Base-by-base conservation (phyloP, 2,797 vertebrate species). In the Coracias cyanogaster region DNA sequence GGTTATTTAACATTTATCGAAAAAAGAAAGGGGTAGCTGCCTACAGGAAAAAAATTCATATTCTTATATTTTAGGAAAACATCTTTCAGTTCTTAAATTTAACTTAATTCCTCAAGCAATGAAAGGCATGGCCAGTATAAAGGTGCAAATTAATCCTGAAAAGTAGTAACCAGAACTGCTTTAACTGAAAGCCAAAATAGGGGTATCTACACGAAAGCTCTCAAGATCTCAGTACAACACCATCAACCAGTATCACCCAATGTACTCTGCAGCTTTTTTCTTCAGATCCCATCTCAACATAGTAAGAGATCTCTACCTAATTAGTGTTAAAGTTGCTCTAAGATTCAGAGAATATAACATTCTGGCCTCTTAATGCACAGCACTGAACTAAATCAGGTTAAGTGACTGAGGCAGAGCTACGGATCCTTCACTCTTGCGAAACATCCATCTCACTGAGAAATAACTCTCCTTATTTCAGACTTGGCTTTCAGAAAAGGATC, bases 161-260 rank as follows among this genome's bases (percentile, higher is more conserved):
- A 72, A 65, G 15, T 1, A 8, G 60, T 25, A 49, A 77, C 10
- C 14, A 51, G 37, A 65, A 54, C 9, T 1, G 5, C 17, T 52
- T 66, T 37, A 89, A 65, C 55, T 57, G 60, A 29, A 35, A 43
- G 41, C 16, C 55, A 55, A 4, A 70, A 18, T 21, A 61, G 35
- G 4, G 7, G 4, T 35, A 57, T 8, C 25, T 45, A 12, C 10
- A 72, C 5, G 45, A 65, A 82, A 86, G 45, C 35, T 33, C 55
- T 21, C 18, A 18, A 55, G 41, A 57, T 9, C 12, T 3, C 3
- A 41, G 18, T 2, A 25, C 26, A 21, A 60, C 8, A 2, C 1
- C 9, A 35, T 51, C 79, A 78, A 12, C 14, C 35, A 31, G 26
- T 6, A 35, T 8, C 80, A 64, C 3, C 21, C 46, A 41, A 25